These are phyloP conservation scores for Diaperis boleti DNA, from an alignment of 2,888 invertebrate species.

Conservation along the genomic window DNA sequence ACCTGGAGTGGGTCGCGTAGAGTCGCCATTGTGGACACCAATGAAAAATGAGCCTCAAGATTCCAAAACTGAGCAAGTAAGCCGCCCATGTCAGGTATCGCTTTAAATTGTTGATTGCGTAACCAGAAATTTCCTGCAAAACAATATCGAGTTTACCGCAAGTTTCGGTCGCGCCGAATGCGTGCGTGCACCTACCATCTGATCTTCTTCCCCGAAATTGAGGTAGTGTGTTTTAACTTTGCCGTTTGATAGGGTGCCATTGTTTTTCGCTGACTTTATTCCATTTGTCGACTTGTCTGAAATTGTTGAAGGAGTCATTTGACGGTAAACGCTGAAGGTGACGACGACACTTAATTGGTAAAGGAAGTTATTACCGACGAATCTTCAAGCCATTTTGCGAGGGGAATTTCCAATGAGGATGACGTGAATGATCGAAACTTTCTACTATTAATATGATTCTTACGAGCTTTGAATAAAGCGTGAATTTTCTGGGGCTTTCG, in stretches of 20 bases:
- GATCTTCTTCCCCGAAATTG: conserved; percentile 60
- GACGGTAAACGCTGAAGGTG: conserved; percentile 97
- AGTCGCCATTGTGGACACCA: conserved; percentile 88
- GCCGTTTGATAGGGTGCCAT: conserved; percentile 23
- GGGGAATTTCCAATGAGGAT: too few relatives aligned
- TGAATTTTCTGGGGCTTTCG: too few relatives aligned
- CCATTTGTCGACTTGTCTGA: conserved; percentile 15
- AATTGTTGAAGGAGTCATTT: conserved; percentile 82
- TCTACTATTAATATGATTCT: too few relatives aligned
- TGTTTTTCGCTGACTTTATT: conserved; percentile 33
- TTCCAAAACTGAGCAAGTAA: conserved; percentile 78
- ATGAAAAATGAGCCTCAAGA: conserved; percentile 86
- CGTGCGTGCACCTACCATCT: conserved; percentile 57
- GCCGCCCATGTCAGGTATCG: conserved; percentile 69
- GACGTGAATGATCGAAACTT: too few relatives aligned
- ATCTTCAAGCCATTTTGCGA: too few relatives aligned
- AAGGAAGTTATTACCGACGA: too few relatives aligned
- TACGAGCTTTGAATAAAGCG: too few relatives aligned
- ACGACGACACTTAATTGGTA: too few relatives aligned
- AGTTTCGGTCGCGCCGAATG: conserved; percentile 41
- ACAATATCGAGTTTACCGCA: conserved; percentile 4
- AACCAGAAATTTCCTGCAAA: conserved; percentile 77
- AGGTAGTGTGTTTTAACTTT: conserved; percentile 50
- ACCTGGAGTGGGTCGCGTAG: conserved; percentile 77
- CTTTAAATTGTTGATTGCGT: conserved; percentile 69